Base-by-base conservation (phyloP, 2,888 invertebrate genomes). In the Nephrotoma flavescens region DNA sequence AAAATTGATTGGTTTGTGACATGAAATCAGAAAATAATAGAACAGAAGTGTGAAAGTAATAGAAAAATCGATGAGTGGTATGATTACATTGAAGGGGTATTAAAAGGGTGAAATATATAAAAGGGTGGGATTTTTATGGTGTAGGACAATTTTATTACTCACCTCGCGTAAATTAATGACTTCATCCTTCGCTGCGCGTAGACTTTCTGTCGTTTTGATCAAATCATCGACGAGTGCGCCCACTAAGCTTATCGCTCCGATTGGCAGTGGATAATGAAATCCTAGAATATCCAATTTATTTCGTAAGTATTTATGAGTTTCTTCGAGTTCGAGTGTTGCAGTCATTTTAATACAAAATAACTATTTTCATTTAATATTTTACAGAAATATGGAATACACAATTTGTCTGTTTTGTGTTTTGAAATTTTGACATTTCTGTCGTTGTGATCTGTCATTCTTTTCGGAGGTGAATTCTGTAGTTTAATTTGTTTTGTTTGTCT, bases 131-230 rank as follows among this genome's bases (percentile, higher is more conserved):
- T 19, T 15, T 11, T 19, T 57, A 6, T n/a, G 11, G 52, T 52
- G n/a, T 52, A n/a, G 11, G 52, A 12, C n/a, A 42, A 42, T 71
- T 71, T 9, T 71, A 71, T 85, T 44, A 88, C 87, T 89, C 90
- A 95, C 95, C 92, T 95, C 93, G 45, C 94, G 91, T 86, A 95
- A 94, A 89, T 95, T 94, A 90, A 95, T 94, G 6, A 96, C 94
- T 89, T 96, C 92, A 87, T 94, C 93, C 93, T 97, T 97, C 88
- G 96, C 95, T 92, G 97, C 95, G 89, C 96, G 95, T 87, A 97
- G 92, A 90, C 95, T 97, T 88, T 96, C 95, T n/a, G 97, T 97
- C 7, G 97, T 97, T 90, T 96, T 95, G 87, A 97, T 93, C 87
- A 98, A 93, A 92, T 98, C 98, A 84, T 95, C 94, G 86, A 97